Conservation (phyloP, 1,140 invertebrate genomes). For the Drosophila prosaltans region DNA sequence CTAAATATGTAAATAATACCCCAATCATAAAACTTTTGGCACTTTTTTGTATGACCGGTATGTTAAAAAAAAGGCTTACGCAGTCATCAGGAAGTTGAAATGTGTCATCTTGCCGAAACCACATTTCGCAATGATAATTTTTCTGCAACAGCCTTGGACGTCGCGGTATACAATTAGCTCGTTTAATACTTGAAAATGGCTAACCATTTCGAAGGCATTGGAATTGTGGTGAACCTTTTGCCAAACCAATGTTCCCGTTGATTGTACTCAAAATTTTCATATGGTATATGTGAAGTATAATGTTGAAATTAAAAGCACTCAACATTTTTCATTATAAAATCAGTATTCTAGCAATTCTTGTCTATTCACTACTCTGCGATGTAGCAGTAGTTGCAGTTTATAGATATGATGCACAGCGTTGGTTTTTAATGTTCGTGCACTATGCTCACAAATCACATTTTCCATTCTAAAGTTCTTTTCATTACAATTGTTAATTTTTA, state of each 20-base stretch:
- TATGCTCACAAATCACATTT: too few relatives aligned
- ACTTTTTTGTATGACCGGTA: constrained; percentile 85
- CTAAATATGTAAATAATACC: constrained; percentile 86
- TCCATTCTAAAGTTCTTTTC: too few relatives aligned
- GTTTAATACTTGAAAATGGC: constrained; percentile 83
- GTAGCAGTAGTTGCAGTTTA: too few relatives aligned
- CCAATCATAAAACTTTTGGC: constrained; percentile 86
- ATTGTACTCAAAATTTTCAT: too few relatives aligned
- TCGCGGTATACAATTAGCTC: constrained; percentile 45
- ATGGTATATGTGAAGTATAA: too few relatives aligned
- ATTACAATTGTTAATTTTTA: too few relatives aligned
- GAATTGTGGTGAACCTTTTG: constrained; percentile 69
- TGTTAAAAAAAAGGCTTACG: constrained; percentile 89
- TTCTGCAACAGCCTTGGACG: constrained; percentile 84
- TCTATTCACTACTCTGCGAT: too few relatives aligned
- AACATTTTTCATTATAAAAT: too few relatives aligned
- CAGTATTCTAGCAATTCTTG: too few relatives aligned
- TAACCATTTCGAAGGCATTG: constrained; percentile 85
- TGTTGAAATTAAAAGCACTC: too few relatives aligned
- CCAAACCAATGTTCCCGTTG: constrained; percentile 83
- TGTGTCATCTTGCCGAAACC: constrained; percentile 93
- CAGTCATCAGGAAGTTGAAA: constrained; percentile 92
- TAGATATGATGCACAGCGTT: too few relatives aligned
- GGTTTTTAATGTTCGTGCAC: too few relatives aligned
- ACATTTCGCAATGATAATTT: constrained; percentile 88